Evolutionary conservation across 2,888 invertebrate genomes (phyloP).

Genomic region (Drosophila neoperkinsi): DNA sequence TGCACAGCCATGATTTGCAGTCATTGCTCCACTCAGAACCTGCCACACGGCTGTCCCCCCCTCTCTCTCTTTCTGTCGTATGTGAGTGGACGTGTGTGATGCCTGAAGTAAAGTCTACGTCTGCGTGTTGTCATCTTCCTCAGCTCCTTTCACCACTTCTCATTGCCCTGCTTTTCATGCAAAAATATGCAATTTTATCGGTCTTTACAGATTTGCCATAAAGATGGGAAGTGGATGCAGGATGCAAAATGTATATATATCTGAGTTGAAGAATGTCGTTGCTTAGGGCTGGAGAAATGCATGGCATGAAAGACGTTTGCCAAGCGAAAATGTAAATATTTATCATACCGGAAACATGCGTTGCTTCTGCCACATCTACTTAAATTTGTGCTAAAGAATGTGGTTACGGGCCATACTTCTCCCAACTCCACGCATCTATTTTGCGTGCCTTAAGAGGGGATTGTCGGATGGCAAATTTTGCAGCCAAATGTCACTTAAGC

Average conservation of each 20-base stretch:
- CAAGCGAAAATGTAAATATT: constrained; percentile 80
- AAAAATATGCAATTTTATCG: constrained; percentile 82
- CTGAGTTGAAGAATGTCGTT: constrained; percentile 37
- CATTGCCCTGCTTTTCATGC: constrained; percentile 52
- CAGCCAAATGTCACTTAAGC: constrained; percentile 64
- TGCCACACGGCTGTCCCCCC: neutral
- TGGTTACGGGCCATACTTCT: constrained; percentile 17
- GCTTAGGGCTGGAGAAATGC: constrained; percentile 27
- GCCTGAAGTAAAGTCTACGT: constrained; percentile 50
- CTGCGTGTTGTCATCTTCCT: constrained; percentile 22
- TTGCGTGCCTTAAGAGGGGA: neutral
- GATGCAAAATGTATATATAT: constrained; percentile 35
- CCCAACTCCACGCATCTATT: neutral
- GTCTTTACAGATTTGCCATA: constrained; percentile 77
- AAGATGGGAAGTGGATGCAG: constrained; percentile 11
- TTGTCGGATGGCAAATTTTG: neutral
- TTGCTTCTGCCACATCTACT: constrained; percentile 46
- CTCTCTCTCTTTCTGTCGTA: neutral
- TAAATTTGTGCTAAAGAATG: constrained; percentile 59
- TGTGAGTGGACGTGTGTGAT: constrained; percentile 55
- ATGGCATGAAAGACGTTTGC: constrained; percentile 70
- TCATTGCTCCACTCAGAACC: constrained; percentile 47
- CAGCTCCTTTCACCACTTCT: constrained; percentile 16
- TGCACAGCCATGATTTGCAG: constrained; percentile 76
- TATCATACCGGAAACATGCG: constrained; percentile 71